Evolutionary conservation across 2,113 vertebrate genomes (phyloP), one percentile per base, ranked within the genome.

Genomic region (Centropus unirufus): DNA sequence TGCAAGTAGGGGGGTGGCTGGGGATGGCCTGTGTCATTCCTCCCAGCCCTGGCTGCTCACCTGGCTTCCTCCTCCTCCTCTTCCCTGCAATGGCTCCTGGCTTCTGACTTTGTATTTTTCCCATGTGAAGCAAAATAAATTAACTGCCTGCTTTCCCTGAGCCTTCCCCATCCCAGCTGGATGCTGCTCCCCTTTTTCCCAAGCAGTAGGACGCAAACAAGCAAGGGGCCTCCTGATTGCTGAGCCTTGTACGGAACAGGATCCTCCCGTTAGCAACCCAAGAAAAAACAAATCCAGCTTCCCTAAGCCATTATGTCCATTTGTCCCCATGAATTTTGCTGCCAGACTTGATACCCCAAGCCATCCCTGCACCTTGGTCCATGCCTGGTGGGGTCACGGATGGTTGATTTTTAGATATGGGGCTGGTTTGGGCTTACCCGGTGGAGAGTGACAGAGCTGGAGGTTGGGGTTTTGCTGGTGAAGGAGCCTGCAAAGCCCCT

Each of bases 261-360:
- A 72, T 58, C 58, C 46, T 34, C 58, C 3, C 2, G 0, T 70
- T 24, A 57, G 24, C 21, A 61, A 62, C 19, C 44, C 3, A 0
- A 70, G 62, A 40, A 3, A 32, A 87, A 67, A 5, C 9, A 47
- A 57, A 57, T 14, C 18, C 5, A 2, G 9, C 58, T 75, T 34
- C 62, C 24, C 58, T 62, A 5, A 51, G 6, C 17, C 77, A 21
- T 8, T 0, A 10, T 5, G 2, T 21, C 64, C 15, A 0, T 42
- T 16, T 36, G 14, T 47, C 66, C 81, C 55, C 52, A 19, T 59
- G 3, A 4, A 15, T 5, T 3, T 8, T 6, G 11, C 51, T 69
- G 62, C 57, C n/a, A 16, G 23, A 34, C 44, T 29, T 1, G 0
- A 5, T 2, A 7, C n/a, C 21, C 47, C 3, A 0, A 29, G 15